phyloP scores from a whole-genome alignment of 1,140 invertebrate genomes.

The Dinothrombium tinctorium region DNA sequence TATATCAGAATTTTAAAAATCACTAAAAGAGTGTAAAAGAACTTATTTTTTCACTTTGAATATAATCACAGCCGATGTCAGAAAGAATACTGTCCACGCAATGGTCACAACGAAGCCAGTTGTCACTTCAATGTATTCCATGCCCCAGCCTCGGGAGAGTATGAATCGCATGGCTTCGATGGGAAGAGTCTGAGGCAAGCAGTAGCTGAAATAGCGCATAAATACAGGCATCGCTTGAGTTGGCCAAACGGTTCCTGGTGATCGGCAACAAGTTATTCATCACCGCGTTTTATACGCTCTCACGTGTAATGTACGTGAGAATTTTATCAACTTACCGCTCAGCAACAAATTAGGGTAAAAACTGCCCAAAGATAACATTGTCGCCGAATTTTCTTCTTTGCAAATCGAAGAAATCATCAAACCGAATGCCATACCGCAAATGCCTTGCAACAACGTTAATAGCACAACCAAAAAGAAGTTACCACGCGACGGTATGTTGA shows the following conservation, averaged over 20 bases:
- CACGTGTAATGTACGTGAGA: neutral
- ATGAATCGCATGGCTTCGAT: constrained; percentile 11
- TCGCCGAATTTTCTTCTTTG: constrained; percentile 69
- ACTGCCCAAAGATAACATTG: constrained; percentile 56
- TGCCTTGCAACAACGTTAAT: constrained; percentile 45
- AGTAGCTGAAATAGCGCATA: constrained; percentile 51
- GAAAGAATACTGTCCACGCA: constrained; percentile 29
- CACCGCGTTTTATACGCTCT: neutral
- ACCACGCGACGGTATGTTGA: constrained; percentile 53
- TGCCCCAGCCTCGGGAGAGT: constrained; percentile 9
- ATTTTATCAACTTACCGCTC: constrained; percentile 29
- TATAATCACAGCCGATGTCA: constrained; percentile 41
- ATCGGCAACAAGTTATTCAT: too few relatives aligned
- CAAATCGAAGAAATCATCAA: constrained; percentile 66
- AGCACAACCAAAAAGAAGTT: constrained; percentile 43
- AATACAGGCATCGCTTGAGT: constrained; percentile 71
- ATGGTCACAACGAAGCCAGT: constrained; percentile 8
- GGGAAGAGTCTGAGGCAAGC: constrained; percentile 66
- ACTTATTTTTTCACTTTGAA: constrained; percentile 10
- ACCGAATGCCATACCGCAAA: constrained; percentile 82
- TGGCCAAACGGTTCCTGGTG: constrained; percentile 78
- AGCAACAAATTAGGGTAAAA: constrained; percentile 76
- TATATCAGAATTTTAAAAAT: too few relatives aligned
- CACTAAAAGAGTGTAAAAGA: neutral
- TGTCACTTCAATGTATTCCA: constrained; percentile 15